Evolutionary conservation across 2,888 invertebrate genomes (phyloP), one percentile per base, ranked within the genome.

Genomic region (Therioaphis trifolii): DNA sequence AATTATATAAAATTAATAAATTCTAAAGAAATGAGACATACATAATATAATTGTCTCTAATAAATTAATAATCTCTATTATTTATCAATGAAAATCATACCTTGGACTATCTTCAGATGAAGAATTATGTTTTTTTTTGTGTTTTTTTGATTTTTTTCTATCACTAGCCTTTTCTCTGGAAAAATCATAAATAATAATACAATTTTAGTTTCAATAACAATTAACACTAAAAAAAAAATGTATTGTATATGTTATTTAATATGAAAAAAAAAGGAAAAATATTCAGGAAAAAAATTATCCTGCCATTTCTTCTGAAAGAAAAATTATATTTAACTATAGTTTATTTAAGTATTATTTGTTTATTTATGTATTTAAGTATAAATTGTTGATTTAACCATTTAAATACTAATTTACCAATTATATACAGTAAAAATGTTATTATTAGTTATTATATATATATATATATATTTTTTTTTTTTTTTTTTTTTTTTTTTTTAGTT

Each of bases 91-190:
- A 24, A 61, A 15, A 52, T 12, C 24, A 24, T 82, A 82, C 82
- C 82, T 82, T 52, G 63, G 9, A 74, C 74, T 84, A 52, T 77
- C 75, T 43, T 84, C 78, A n/a, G 71, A 69, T n/a, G 84, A 71
- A 35, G 61, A 79, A n/a, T 49, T 29, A 49, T 49, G 52, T 29
- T 71, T 78, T 49, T 63, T 84, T 68, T 71, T 84, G 46, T 77
- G 78, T 46, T 84, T 84, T 77, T 84, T 77, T 12, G 75, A 76
- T 55, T 84, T 75, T 27, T 84, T 84, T 55, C 46, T 77, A 15
- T 80, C 79, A 46, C 46, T 80, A 49, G 80, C 61, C 9, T 61
- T 82, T 74, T 63, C 82, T 66, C 82, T 82, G 72, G 35, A 66
- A 82, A 52, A 61, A 66, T 18, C 58, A 63, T 29, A 43, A 18